These are phyloP conservation scores for Himantopus leucocephalus DNA, from an alignment of 2,113 vertebrate species.

Conservation along the genomic window DNA sequence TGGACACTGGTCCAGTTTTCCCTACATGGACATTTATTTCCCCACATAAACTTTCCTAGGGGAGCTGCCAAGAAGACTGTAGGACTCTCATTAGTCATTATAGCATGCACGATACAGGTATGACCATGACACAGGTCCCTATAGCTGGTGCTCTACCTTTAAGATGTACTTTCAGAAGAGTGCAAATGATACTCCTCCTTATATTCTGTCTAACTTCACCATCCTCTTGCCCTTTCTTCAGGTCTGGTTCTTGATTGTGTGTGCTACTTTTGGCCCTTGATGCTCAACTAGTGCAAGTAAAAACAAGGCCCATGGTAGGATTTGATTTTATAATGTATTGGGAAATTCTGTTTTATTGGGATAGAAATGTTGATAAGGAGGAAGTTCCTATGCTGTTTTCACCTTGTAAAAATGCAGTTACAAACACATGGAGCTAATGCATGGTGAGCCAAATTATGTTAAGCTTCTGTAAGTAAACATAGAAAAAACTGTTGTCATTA, in stretches of 20 bases:
- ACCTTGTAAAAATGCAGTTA: background rate
- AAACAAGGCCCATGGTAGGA: background rate
- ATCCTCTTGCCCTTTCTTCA: background rate
- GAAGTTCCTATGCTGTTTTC: background rate
- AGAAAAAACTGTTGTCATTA: background rate
- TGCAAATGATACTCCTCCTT: background rate
- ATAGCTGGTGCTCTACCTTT: background rate
- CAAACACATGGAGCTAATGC: background rate
- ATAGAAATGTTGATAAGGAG: background rate
- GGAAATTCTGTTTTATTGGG: background rate
- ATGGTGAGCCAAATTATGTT: background rate
- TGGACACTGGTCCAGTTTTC: background rate
- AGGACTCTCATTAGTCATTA: background rate
- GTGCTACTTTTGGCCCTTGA: background rate
- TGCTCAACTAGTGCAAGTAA: background rate
- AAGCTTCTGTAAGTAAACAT: background rate
- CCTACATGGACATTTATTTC: background rate
- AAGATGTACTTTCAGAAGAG: background rate
- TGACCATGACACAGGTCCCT: background rate
- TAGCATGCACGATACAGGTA: background rate
- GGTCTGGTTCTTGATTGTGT: background rate
- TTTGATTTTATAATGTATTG: background rate
- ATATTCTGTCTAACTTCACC: background rate
- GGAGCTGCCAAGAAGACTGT: background rate
- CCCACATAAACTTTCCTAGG: background rate